Evolutionary conservation across 2,113 vertebrate genomes (phyloP), one percentile per base, ranked within the genome.

Genomic region (Coregonus clupeaformis): DNA sequence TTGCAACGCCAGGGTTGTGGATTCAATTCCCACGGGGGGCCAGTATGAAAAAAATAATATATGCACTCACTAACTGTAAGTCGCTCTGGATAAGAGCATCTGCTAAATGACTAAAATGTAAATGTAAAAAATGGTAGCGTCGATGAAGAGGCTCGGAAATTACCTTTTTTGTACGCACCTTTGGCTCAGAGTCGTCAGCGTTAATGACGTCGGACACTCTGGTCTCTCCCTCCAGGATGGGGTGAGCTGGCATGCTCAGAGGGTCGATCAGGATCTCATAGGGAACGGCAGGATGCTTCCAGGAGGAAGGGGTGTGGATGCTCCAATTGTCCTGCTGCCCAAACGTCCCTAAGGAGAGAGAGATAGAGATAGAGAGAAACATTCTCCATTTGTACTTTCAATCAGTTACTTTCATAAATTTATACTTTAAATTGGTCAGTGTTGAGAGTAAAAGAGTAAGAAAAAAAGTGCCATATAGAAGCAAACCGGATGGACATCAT

Each of bases 211-310:
- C 73, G 16, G 74, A 47, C 5, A 68, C 29, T n/a, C 62, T 14
- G 45, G 69, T 42, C 66, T 73, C 73, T 69, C 42, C 52, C 66
- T 81, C 81, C 5, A 90, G 76, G 5, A 71, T 13, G 0, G 76
- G 71, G 57, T 86, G 79, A 76, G 78, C 6, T 0, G 94, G 90
- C 82, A 91, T 84, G 77, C 90, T 94, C 59, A 89, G 72, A 5
- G 91, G 88, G 75, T 94, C 89, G 59, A 80, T 87, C 52, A 89
- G 78, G 76, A 93, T 76, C 74, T 93, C 92, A 29, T 74, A 87
- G 30, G 93, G 92, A 71, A 92, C 88, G 30, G 81, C 71, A 0
- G 92, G 89, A 68, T 94, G 92, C 74, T 89, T 91, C 94, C 93
- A 94, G 60, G 93, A 95, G 13, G 90, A 87, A 49, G 76, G 72